A percentile compares a stretch with the other conserved stretches of the same genome.
phyloP scores from a whole-genome alignment of 2,888 invertebrate genomes.

The Drosophila bunnanda region DNA sequence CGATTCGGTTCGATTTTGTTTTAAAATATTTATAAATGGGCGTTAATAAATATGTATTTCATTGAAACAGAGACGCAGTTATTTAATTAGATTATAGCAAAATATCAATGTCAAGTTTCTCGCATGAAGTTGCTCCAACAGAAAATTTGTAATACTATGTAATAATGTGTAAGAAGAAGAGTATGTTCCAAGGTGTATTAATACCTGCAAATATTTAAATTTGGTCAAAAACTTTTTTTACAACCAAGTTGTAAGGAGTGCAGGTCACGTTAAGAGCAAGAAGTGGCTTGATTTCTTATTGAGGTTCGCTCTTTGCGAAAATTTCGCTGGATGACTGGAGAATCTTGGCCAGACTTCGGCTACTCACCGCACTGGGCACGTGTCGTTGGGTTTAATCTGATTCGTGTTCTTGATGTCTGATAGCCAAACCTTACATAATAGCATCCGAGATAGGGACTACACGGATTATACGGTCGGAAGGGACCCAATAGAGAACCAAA shows the following conservation, averaged over 20 bases:
- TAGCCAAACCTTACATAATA: constrained; percentile 24
- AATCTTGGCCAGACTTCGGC: constrained; percentile 27
- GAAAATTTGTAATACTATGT: no score
- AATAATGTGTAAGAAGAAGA: neutral
- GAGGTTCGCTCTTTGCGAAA: constrained; percentile 1
- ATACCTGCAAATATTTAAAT: neutral
- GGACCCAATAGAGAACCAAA: constrained; percentile 10
- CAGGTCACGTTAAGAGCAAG: constrained; percentile 2
- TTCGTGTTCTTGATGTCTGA: constrained; percentile 17
- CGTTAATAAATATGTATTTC: constrained; percentile 7
- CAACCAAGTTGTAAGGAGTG: neutral
- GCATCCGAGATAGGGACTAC: constrained; percentile 4
- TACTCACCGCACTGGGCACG: constrained; percentile 11
- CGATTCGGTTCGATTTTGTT: neutral
- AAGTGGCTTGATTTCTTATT: constrained; percentile 14
- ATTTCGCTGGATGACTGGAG: constrained; percentile 19
- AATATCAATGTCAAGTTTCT: neutral
- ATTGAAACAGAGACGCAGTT: constrained; percentile 1
- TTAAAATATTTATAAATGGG: neutral
- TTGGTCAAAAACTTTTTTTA: neutral
- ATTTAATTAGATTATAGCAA: neutral
- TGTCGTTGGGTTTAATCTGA: constrained; percentile 20
- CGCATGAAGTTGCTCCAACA: neutral
- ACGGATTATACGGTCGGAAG: neutral
- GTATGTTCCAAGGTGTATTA: neutral